phyloP scores from a whole-genome alignment of 1,140 invertebrate species.

The Galendromus occidentalis region DNA sequence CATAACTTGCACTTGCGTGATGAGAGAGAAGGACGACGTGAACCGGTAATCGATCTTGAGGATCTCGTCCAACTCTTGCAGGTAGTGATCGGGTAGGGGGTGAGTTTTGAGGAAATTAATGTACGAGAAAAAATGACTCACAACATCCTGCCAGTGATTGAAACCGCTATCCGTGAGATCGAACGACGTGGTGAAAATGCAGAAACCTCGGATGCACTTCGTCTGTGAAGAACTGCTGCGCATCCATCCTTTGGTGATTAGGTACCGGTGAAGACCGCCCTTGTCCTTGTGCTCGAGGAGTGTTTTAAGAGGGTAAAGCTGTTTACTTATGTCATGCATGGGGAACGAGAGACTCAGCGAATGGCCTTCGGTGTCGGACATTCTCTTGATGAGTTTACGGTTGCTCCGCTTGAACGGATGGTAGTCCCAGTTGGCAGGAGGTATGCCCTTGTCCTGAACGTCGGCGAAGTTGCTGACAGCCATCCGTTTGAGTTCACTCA shows the following conservation, averaged over 20 bases:
- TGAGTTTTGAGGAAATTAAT: neutral
- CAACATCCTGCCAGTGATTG: neutral
- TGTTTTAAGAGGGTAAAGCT: neutral
- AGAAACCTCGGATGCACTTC: slow-evolving; percentile 8
- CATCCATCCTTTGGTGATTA: slow-evolving; percentile 1
- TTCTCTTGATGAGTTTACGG: neutral
- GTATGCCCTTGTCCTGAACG: neutral
- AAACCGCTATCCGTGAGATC: slow-evolving; percentile 5
- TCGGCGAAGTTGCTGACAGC: neutral
- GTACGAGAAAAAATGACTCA: slow-evolving; percentile 8
- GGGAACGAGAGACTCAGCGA: neutral
- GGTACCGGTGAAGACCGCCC: neutral
- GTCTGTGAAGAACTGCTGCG: neutral
- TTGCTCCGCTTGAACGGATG: slow-evolving; percentile 6
- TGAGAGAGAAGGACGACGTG: slow-evolving; percentile 1
- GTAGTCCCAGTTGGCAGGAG: neutral
- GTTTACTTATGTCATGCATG: slow-evolving; percentile 2
- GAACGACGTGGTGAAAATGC: neutral
- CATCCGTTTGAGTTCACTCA: neutral
- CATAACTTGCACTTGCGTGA: neutral
- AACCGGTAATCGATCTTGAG: neutral
- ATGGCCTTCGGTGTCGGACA: neutral
- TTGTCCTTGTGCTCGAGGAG: slow-evolving; percentile 8
- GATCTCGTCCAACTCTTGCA: neutral
- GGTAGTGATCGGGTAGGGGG: neutral